Evolutionary conservation across 1,140 invertebrate species (phyloP).

Genomic region (Pogonomyrmex californicus): DNA sequence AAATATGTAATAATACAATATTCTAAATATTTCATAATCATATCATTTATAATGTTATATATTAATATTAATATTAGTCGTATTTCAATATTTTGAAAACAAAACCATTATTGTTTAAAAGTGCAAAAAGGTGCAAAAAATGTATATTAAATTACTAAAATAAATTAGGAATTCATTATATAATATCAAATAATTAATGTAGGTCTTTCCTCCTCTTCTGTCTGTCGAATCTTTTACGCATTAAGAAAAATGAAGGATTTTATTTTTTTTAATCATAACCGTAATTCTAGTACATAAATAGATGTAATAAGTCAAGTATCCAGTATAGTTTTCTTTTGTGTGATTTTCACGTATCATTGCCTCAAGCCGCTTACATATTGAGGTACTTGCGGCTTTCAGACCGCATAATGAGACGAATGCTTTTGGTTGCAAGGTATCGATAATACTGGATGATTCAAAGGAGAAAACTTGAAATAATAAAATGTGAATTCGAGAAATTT

Average conservation of each 20-base stretch:
- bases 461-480: not conserved
- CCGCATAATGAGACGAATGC: constrained; percentile 43
- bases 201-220: not conserved
- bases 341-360: constrained; percentile 32
- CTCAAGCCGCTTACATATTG: constrained; percentile 48
- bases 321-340: constrained; percentile 26
- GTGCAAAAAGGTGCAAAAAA: not conserved
- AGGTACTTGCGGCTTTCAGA: constrained; percentile 35
- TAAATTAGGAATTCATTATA: not conserved
- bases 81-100: not conserved
- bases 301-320: constrained; percentile 22
- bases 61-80: not conserved
- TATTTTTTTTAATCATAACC: not conserved
- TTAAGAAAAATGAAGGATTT: not conserved
- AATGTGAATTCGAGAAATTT: not conserved
- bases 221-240: not conserved
- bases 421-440: constrained; percentile 4
- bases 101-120: not conserved
- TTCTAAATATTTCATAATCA: not conserved
- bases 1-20: not conserved
- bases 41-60: not conserved
- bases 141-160: not conserved
- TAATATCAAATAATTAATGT: not conserved
- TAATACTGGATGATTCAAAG: not conserved
- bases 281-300: constrained; percentile 14